phyloP scores from a whole-genome alignment of 2,888 invertebrate genomes.

The Phlogophora meticulosa region DNA sequence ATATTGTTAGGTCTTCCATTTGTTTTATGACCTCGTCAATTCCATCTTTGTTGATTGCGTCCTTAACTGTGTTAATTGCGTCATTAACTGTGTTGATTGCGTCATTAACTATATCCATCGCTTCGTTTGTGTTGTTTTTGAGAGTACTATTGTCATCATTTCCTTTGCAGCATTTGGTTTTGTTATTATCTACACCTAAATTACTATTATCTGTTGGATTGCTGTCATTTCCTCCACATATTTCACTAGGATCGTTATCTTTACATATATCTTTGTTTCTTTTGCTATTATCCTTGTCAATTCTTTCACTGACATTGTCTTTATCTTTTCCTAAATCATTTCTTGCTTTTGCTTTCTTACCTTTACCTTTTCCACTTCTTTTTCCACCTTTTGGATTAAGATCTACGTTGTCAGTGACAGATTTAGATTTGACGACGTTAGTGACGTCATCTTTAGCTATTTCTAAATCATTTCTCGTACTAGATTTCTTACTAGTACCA shows the following conservation, averaged over 20 bases:
- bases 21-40: slow-evolving; percentile 37
- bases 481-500: too few relatives aligned
- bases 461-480: too few relatives aligned
- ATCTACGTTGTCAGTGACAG: slow-evolving; percentile 1
- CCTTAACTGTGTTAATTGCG: not conserved
- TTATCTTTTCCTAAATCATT: not conserved
- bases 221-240: not conserved
- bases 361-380: not conserved
- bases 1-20: slow-evolving; percentile 25
- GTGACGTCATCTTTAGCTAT: not conserved
- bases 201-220: not conserved
- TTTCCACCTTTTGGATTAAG: not conserved
- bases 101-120: slow-evolving; percentile 28
- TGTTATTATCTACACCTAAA: not conserved
- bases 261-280: slow-evolving; percentile 22
- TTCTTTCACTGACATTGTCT: not conserved
- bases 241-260: slow-evolving; percentile 15
- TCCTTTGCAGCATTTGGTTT: not conserved
- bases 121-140: slow-evolving; percentile 32
- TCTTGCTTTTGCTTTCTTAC: not conserved
- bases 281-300: not conserved
- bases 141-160: not conserved
- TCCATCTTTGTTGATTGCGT: slow-evolving; percentile 31
- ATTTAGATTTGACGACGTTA: not conserved
- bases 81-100: slow-evolving; percentile 28